Base-by-base conservation (phyloP, 2,888 invertebrate genomes). In the Crocallis elinguaria region DNA sequence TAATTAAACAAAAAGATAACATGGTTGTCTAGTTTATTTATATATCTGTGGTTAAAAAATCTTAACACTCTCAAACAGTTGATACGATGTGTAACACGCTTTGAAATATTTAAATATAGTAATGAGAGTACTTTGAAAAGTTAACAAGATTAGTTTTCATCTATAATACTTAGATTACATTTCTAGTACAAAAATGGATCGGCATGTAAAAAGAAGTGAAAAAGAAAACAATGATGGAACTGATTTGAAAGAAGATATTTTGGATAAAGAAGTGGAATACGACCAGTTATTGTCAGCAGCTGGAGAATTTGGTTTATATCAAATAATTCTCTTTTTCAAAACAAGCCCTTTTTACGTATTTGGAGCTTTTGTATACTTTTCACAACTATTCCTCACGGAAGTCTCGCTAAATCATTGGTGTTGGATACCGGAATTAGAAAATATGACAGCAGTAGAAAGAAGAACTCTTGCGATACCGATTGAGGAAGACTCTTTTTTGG, bases 391-490 rank as follows among this genome's bases (percentile, higher is more conserved):
- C 37, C 66, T 81, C 33, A 81, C 81, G 0, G 79, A 80, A 62
- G 69, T 74, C 0, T 75, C 80, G 3, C 69, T 74, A 1, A 73
- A 79, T 41, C 75, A 79, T 54, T 82, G 81, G 81, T 82, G 81
- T 46, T 62, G 66, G 61, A 71, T 82, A 11, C 79, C 80, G 0
- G 77, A 75, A 35, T 45, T 82, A 29, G 73, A 66, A 56, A 79
- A 81, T 45, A 45, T 80, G 13, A 79, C 76, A 11, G 69, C 49
- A 0, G 38, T 69, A n/a, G 71, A 77, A 60, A 62, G 81, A 36
- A 68, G 72, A 52, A 61, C 56, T 46, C 53, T 82, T 4, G 77
- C 76, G 1, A 73, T 80, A 41, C 80, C 81, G 0, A 38, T 44
- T 33, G 78, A 79, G n/a, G 30, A 1, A 0, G 21, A 60, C 4